These are phyloP conservation scores for Neoarius graeffei DNA, from an alignment of 2,113 vertebrate genomes.

Conservation along the genomic window DNA sequence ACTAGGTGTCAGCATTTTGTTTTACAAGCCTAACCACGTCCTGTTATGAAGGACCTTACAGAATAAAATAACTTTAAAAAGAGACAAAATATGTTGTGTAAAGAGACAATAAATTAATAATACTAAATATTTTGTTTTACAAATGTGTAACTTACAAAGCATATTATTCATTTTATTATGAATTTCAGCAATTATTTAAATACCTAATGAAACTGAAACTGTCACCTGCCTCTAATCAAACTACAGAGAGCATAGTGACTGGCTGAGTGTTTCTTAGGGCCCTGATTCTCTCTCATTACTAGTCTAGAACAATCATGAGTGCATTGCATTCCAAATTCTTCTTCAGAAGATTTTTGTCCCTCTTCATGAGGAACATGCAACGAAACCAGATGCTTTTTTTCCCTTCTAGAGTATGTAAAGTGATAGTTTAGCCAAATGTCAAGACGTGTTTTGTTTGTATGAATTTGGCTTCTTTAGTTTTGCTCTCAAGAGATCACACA, in stretches of 20 bases:
- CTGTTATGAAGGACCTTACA: background rate
- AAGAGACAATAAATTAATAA: background rate
- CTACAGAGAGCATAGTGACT: background rate
- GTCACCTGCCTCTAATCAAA: background rate
- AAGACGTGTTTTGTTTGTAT: background rate
- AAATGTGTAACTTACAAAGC: background rate
- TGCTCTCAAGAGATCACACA: background rate
- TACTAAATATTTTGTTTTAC: background rate
- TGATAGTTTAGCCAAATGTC: background rate
- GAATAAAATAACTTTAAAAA: background rate
- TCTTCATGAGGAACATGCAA: background rate
- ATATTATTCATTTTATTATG: background rate
- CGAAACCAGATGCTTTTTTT: background rate
- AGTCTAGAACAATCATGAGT: background rate
- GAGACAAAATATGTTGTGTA: background rate
- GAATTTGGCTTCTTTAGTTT: background rate
- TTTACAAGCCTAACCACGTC: background rate
- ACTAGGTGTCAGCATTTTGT: conserved; percentile 44
- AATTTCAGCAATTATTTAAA: background rate
- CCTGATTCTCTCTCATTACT: background rate
- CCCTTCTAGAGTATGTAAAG: background rate
- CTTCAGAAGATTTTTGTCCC: background rate
- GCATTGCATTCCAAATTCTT: background rate
- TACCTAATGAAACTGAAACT: background rate
- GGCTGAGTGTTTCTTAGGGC: background rate